Conservation (phyloP, 2,797 vertebrate species). For the Tauraco hartlaubi region DNA sequence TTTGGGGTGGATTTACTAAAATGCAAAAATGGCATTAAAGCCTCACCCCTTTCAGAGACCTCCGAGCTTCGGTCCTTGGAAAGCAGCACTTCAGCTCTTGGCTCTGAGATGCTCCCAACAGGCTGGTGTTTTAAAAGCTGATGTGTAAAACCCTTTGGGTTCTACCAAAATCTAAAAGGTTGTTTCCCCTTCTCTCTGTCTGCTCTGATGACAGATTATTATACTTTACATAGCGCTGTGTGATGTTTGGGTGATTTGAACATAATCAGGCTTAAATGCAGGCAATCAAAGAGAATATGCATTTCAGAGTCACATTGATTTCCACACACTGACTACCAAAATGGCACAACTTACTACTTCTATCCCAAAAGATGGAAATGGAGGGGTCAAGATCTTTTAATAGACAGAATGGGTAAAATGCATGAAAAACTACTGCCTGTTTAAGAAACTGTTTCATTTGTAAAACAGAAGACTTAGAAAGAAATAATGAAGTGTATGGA, state of each 20-base stretch:
- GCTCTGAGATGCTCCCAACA: background rate
- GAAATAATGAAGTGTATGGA: background rate
- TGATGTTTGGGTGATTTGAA: slow-evolving; percentile 75
- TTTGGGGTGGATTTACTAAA: background rate
- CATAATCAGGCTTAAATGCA: slow-evolving; percentile 75
- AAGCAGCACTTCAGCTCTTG: background rate
- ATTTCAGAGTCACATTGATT: slow-evolving; percentile 55
- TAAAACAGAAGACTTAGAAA: slow-evolving; percentile 14
- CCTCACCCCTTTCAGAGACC: background rate
- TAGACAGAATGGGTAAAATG: slow-evolving; percentile 65
- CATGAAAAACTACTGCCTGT: slow-evolving; percentile 44
- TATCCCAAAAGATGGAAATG: slow-evolving; percentile 68
- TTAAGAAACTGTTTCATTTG: slow-evolving; percentile 57
- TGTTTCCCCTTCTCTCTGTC: slow-evolving; percentile 9
- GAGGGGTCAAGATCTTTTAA: slow-evolving; percentile 81
- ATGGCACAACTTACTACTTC: slow-evolving; percentile 72
- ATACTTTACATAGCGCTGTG: background rate
- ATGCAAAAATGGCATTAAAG: background rate
- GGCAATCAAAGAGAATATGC: slow-evolving; percentile 80
- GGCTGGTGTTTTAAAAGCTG: background rate
- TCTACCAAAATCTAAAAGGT: background rate
- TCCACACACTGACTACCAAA: slow-evolving; percentile 66
- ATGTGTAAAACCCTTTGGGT: background rate
- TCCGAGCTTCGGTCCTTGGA: accelerated
- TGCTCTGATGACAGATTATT: slow-evolving; percentile 43